A percentile compares a stretch with the other conserved stretches of the same genome.
Conservation (phyloP, 1,140 invertebrate genomes). For the Paramacrobiotus metropolitanus region DNA sequence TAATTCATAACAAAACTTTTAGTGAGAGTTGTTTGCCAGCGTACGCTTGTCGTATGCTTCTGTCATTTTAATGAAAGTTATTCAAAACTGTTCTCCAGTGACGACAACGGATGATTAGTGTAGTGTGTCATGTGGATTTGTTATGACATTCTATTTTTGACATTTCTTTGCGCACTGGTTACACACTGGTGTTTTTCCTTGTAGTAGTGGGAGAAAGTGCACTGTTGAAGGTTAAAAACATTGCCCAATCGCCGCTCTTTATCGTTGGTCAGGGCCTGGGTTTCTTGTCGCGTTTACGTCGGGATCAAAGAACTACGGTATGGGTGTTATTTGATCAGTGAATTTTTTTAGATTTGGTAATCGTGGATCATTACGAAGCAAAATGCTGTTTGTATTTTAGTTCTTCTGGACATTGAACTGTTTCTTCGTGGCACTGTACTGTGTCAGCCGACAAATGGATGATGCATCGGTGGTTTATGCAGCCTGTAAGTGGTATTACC, state of each 20-base stretch:
- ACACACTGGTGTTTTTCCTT: too few species aligned
- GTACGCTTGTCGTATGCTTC: too few species aligned
- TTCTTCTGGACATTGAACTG: background rate
- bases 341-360: background rate
- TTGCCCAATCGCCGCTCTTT: background rate
- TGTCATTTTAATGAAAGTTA: too few species aligned
- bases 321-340: background rate
- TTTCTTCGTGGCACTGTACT: background rate
- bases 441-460: background rate
- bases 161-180: too few species aligned
- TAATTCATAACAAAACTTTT: too few species aligned
- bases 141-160: too few species aligned
- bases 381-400: background rate
- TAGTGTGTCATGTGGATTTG: too few species aligned
- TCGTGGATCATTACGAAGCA: background rate
- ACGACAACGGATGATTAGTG: too few species aligned
- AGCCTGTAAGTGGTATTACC: slow-evolving; percentile 3
- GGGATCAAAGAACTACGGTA: background rate
- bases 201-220: background rate
- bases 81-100: too few species aligned
- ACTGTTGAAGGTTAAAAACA: background rate
- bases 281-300: background rate
- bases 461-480: background rate
- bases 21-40: too few species aligned
- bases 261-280: background rate